Evolutionary conservation across 2,797 vertebrate species (phyloP).

Genomic region (Balearica regulorum): DNA sequence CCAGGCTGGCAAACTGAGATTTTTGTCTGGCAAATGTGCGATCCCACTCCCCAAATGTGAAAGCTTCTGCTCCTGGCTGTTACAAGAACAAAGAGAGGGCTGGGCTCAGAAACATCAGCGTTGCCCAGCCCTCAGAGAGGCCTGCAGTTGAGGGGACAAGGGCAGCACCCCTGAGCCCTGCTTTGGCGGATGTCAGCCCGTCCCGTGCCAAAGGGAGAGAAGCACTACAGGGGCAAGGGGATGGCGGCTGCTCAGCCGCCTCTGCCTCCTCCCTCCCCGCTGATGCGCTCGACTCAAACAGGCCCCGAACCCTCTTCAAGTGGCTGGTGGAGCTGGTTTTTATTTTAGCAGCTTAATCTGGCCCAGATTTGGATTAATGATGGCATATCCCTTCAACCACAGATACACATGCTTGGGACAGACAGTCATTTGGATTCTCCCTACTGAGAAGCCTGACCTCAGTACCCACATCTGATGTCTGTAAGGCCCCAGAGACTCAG

Average conservation of each 20-base stretch:
- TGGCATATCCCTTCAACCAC: conserved; percentile 66
- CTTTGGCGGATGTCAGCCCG: neutral
- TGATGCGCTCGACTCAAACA: neutral
- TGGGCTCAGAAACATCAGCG: neutral
- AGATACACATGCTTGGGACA: conserved; percentile 60
- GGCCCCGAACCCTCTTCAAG: conserved; percentile 26
- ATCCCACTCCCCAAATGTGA: neutral
- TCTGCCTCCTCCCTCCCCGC: neutral
- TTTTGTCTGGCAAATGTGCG: neutral
- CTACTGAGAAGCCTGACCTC: conserved; percentile 34
- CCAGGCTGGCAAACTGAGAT: neutral
- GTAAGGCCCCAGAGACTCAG: conserved; percentile 24
- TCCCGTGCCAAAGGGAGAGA: neutral
- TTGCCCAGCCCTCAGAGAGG: neutral
- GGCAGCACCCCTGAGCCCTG: neutral
- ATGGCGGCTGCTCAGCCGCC: neutral
- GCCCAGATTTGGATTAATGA: conserved; percentile 61
- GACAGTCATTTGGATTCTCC: conserved; percentile 61
- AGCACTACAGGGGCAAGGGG: neutral
- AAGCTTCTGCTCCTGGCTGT: neutral
- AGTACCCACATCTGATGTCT: conserved; percentile 60
- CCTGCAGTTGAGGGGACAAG: neutral
- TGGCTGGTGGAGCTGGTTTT: conserved; percentile 67
- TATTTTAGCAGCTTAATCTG: conserved; percentile 71
- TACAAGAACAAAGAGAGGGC: neutral